Percentiles rank a stretch among this genome's conserved stretches.
These are phyloP conservation scores for Euphydryas editha DNA, from an alignment of 2,888 invertebrate genomes.

Conservation along the genomic window DNA sequence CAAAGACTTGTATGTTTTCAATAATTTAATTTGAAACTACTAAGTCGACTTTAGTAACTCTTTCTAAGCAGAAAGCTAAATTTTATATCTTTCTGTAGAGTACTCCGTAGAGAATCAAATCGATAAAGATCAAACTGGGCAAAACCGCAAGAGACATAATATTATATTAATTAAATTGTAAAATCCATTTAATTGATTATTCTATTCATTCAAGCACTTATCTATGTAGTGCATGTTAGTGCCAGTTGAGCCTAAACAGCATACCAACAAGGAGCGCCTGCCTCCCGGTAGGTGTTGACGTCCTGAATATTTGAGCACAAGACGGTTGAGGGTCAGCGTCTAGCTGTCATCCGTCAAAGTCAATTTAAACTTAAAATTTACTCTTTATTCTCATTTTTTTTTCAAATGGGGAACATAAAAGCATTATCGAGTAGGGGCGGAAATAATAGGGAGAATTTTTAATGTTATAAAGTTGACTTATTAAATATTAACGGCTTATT, in stretches of 20 bases:
- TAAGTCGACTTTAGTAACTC: no score
- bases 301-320: constrained; percentile 74
- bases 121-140: no score
- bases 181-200: no score
- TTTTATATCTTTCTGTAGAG: no score
- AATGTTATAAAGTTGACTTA: constrained; percentile 71
- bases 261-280: constrained; percentile 6
- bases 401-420: constrained; percentile 68
- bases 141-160: no score
- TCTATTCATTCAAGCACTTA: no score
- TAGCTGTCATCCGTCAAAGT: constrained; percentile 75
- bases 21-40: no score
- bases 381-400: constrained; percentile 72
- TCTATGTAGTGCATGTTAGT: no score
- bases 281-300: constrained; percentile 55
- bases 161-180: no score
- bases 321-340: constrained; percentile 68
- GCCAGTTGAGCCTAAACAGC: neutral
- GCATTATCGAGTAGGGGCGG: constrained; percentile 74
- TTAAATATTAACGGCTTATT: constrained; percentile 66
- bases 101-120: no score
- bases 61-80: no score
- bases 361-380: constrained; percentile 80
- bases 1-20: no score
- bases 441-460: constrained; percentile 72